A percentile compares a stretch with the other conserved stretches of the same genome.
phyloP scores from a whole-genome alignment of 2,888 invertebrate genomes.

The Perizoma flavofasciatum region DNA sequence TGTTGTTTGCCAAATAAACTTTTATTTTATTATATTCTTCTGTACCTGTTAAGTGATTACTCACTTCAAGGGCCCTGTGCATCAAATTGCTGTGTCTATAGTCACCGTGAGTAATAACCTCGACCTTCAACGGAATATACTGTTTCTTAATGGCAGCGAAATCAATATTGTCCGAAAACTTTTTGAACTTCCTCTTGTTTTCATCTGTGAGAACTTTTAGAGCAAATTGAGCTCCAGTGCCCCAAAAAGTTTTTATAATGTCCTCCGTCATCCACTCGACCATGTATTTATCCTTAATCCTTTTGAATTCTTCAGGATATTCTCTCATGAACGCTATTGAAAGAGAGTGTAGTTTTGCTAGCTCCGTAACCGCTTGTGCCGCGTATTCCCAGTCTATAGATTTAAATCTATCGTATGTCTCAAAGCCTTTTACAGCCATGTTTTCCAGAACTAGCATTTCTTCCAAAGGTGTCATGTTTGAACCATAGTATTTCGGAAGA shows the following conservation, averaged over 20 bases:
- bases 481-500: constrained; percentile 44
- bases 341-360: constrained; percentile 59
- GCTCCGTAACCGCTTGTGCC: constrained; percentile 37
- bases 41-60: constrained; percentile 5
- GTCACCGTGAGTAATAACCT: constrained; percentile 46
- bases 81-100: constrained; percentile 54
- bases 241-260: constrained; percentile 4
- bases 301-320: constrained; percentile 45
- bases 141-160: constrained; percentile 31
- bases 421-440: constrained; percentile 45
- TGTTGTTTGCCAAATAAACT: too few relatives aligned
- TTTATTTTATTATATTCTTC: not conserved
- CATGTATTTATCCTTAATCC: constrained; percentile 2
- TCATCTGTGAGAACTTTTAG: constrained; percentile 42
- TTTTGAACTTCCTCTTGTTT: constrained; percentile 42
- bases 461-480: constrained; percentile 29
- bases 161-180: constrained; percentile 34
- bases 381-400: constrained; percentile 52
- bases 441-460: constrained; percentile 55
- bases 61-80: constrained; percentile 35
- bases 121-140: constrained; percentile 18
- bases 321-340: constrained; percentile 53
- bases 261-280: constrained; percentile 1
- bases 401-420: constrained; percentile 45
- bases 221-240: constrained; percentile 19